These are phyloP conservation scores for Hydrophis major DNA, from an alignment of 2,797 vertebrate genomes.

Conservation along the genomic window DNA sequence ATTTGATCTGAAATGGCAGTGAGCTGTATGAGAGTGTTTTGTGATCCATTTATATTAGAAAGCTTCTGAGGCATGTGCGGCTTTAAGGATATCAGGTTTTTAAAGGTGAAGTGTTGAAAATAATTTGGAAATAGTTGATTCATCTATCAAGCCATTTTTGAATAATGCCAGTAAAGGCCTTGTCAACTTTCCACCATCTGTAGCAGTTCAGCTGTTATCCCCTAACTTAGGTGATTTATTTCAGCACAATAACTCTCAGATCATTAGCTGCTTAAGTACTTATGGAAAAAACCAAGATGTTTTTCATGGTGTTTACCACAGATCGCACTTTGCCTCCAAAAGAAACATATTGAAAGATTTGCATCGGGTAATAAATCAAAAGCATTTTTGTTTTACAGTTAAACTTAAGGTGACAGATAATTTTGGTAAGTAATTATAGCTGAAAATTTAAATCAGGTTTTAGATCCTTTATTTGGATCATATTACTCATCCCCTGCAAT, in stretches of 20 bases:
- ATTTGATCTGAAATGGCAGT: background rate
- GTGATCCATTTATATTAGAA: background rate
- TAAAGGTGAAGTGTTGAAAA: slow-evolving; percentile 43
- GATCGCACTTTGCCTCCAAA: slow-evolving; percentile 54
- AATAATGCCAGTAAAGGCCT: slow-evolving; percentile 59
- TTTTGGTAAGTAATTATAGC: background rate
- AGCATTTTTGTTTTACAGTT: background rate
- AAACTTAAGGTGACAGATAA: background rate
- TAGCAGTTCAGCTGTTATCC: slow-evolving; percentile 55
- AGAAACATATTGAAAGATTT: slow-evolving; percentile 14
- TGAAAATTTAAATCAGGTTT: background rate
- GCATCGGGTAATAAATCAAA: slow-evolving; percentile 44
- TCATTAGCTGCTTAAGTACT: slow-evolving; percentile 72
- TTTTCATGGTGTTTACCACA: slow-evolving; percentile 58
- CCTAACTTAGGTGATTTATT: slow-evolving; percentile 61
- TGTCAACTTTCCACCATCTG: slow-evolving; percentile 61
- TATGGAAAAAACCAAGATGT: slow-evolving; percentile 54
- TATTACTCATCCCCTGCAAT: background rate
- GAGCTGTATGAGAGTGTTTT: slow-evolving; percentile 14
- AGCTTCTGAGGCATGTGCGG: background rate
- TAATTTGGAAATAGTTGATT: slow-evolving; percentile 59
- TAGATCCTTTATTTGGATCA: background rate
- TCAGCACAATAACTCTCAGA: slow-evolving; percentile 61
- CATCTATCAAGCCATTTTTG: slow-evolving; percentile 62
- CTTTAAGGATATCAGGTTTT: slow-evolving; percentile 48